phyloP scores from a whole-genome alignment of 2,113 vertebrate species.

The Eonycteris spelaea region DNA sequence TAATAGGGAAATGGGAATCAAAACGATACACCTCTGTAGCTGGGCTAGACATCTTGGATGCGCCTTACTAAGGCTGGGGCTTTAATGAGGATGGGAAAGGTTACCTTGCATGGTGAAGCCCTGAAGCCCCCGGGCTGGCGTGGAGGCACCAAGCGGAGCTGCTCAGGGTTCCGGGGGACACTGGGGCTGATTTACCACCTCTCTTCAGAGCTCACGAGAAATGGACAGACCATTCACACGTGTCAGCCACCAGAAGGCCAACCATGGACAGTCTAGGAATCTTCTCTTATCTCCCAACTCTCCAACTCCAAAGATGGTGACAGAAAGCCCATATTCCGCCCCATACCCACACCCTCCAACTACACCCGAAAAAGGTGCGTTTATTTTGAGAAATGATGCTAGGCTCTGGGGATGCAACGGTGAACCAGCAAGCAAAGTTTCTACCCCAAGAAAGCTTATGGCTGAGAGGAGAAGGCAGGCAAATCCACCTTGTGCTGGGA shows the following conservation, averaged over 20 bases:
- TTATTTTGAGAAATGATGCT: neutral
- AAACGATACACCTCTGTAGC: accelerated
- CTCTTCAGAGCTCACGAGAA: neutral
- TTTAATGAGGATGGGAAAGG: neutral
- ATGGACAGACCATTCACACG: too few relatives aligned
- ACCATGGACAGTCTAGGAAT: neutral
- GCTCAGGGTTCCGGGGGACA: accelerated
- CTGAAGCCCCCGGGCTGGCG: neutral
- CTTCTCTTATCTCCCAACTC: neutral
- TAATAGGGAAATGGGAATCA: neutral
- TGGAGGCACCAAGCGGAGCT: neutral
- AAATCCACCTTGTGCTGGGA: neutral
- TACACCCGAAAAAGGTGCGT: neutral
- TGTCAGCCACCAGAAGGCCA: neutral
- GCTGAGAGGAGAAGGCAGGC: neutral
- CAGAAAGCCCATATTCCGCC: neutral
- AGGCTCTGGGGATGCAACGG: neutral
- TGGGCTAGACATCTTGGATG: accelerated
- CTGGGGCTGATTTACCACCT: too few relatives aligned
- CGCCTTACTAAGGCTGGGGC: neutral
- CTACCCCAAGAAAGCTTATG: neutral
- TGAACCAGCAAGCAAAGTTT: neutral
- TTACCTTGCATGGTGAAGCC: accelerated
- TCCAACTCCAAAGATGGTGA: neutral
- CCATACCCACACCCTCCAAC: neutral